Evolutionary conservation across 1,140 invertebrate species (phyloP).

Genomic region (Kradibia gibbosae): DNA sequence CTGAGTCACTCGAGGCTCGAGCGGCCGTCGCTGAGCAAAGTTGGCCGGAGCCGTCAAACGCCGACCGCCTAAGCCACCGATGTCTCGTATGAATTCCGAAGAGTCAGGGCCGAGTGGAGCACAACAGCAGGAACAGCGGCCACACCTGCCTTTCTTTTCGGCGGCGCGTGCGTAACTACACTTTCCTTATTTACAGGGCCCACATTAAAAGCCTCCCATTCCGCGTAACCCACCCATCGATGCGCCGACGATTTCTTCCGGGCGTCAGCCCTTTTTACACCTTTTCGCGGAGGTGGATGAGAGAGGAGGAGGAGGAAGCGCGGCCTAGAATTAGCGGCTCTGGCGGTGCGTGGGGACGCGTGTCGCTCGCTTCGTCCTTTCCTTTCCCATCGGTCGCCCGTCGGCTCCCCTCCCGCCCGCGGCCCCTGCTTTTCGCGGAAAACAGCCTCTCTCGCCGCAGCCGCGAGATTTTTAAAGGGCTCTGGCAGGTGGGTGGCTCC

Average conservation of each 20-base stretch:
- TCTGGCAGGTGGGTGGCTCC: not conserved
- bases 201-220: not conserved
- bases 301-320: not conserved
- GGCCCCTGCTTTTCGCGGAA: not conserved
- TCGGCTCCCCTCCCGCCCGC: not conserved
- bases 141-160: slow-evolving; percentile 26
- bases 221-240: slow-evolving; percentile 1
- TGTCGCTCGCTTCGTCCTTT: not conserved
- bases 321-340: not conserved
- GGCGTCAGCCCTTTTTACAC: not conserved
- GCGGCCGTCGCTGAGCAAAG: not conserved
- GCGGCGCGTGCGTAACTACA: not conserved
- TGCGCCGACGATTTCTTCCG: slow-evolving; percentile 29
- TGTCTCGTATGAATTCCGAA: slow-evolving; percentile 29
- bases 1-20: not conserved
- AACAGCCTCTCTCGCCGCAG: not conserved
- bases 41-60: not conserved
- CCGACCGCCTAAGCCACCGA: not conserved
- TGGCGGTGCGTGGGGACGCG: not conserved
- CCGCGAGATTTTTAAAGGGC: slow-evolving; percentile 10
- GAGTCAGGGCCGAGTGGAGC: not conserved
- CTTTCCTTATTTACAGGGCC: slow-evolving; percentile 23
- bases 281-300: not conserved
- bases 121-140: not conserved
- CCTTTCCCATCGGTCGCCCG: not conserved